A percentile compares a stretch with the other conserved stretches of the same genome.
Conservation (phyloP, 2,888 invertebrate genomes). For the Orchesella flavescens region DNA sequence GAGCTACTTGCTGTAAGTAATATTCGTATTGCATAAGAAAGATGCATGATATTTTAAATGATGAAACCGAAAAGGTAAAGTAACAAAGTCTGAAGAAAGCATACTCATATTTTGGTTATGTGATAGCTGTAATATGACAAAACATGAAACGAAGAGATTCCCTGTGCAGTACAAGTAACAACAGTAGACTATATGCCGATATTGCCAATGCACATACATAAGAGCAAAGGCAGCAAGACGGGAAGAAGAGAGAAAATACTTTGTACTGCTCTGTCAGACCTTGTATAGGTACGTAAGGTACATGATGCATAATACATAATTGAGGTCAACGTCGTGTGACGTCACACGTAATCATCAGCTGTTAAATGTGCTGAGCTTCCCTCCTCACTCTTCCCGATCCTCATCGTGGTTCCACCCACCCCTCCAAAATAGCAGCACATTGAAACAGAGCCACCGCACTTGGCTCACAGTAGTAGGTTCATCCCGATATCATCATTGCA, state of each 20-base stretch:
- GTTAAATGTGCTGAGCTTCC: slow-evolving; percentile 55
- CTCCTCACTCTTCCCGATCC: slow-evolving; percentile 54
- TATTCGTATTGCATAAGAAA: no score
- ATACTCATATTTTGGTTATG: no score
- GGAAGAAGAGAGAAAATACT: slow-evolving; percentile 15
- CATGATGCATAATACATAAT: slow-evolving; percentile 63
- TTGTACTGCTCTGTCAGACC: slow-evolving; percentile 14
- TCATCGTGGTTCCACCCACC: slow-evolving; percentile 60
- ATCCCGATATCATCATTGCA: background rate
- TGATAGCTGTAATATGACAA: no score
- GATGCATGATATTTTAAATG: no score
- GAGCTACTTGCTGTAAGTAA: no score
- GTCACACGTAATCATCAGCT: slow-evolving; percentile 71
- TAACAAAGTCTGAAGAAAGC: no score
- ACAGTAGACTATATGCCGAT: no score
- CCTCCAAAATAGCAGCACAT: background rate
- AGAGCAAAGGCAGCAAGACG: slow-evolving; percentile 20
- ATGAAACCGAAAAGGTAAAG: no score
- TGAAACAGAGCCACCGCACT: background rate
- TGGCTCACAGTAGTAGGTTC: background rate
- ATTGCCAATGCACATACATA: no score
- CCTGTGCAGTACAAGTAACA: no score
- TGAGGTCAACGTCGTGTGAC: slow-evolving; percentile 72
- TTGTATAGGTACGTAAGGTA: slow-evolving; percentile 27
- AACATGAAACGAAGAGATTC: no score